phyloP scores from a whole-genome alignment of 1,140 invertebrate genomes.

The Drosophila watanabei region DNA sequence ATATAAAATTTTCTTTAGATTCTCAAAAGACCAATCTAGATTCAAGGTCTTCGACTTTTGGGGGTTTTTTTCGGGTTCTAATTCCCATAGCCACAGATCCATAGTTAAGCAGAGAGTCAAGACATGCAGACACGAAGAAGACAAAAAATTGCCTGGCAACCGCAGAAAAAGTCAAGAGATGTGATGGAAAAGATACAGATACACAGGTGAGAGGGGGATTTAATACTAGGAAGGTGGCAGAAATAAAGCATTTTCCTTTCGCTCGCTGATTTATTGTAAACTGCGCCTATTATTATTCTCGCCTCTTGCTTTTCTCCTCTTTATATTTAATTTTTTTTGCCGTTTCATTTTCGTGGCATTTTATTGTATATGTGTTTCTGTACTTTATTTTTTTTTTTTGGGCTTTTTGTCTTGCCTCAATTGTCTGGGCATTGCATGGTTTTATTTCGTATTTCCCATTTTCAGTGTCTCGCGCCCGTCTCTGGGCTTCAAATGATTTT shows the following conservation, averaged over 20 bases:
- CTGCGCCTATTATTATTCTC: conserved; percentile 44
- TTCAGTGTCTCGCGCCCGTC: conserved; percentile 12
- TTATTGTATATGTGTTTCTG: conserved; percentile 19
- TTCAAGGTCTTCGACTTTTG: conserved; percentile 17
- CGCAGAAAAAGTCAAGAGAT: conserved; percentile 10
- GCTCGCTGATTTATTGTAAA: conserved; percentile 48
- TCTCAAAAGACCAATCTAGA: neutral
- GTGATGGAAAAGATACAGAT: conserved; percentile 23
- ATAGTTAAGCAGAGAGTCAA: conserved; percentile 19
- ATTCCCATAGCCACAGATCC: conserved; percentile 43
- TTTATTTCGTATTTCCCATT: conserved; percentile 35
- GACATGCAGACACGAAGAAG: neutral
- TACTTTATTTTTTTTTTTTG: conserved; percentile 14
- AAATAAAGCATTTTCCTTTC: conserved; percentile 43
- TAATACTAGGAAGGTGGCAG: conserved; percentile 11
- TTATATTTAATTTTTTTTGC: conserved; percentile 19
- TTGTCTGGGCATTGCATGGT: conserved; percentile 48
- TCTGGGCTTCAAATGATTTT: conserved; percentile 51
- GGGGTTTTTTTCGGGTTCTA: conserved; percentile 11
- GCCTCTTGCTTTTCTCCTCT: conserved; percentile 10
- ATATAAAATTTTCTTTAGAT: neutral
- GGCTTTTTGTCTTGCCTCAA: conserved; percentile 24
- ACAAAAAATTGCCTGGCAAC: conserved; percentile 5
- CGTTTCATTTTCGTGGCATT: conserved; percentile 30
- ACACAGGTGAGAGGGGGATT: neutral